These are phyloP conservation scores for Clupea harengus DNA, from an alignment of 2,113 vertebrate genomes.

Conservation along the genomic window DNA sequence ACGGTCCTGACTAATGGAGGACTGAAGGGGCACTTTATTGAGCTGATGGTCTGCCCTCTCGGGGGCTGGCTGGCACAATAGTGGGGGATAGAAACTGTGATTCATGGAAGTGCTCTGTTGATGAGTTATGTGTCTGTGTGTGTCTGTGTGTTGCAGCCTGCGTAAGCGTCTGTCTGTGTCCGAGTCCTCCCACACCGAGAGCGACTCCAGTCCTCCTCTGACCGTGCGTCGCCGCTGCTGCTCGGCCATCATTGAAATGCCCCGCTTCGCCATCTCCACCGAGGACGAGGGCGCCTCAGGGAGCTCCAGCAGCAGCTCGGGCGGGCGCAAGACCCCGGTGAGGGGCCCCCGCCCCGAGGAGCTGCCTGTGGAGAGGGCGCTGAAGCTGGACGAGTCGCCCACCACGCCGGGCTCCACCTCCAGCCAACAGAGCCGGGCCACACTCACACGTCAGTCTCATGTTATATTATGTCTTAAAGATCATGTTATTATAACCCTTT, in stretches of 20 bases:
- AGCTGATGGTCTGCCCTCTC: background rate
- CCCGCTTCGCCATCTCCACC: constrained; percentile 82
- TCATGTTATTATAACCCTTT: background rate
- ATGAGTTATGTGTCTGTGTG: constrained; percentile 4
- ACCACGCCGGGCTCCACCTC: constrained; percentile 65
- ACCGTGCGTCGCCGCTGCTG: constrained; percentile 86
- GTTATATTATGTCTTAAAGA: background rate
- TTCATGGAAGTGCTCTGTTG: background rate
- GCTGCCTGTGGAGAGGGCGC: constrained; percentile 76
- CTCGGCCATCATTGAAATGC: constrained; percentile 88
- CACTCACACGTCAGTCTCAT: constrained; percentile 67
- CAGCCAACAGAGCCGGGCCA: constrained; percentile 65
- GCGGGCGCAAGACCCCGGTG: constrained; percentile 57
- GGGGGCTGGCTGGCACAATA: background rate
- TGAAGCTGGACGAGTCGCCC: constrained; percentile 77
- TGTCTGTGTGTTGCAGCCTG: constrained; percentile 70
- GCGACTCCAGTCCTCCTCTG: constrained; percentile 92
- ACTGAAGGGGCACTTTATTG: too few relatives aligned
- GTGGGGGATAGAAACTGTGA: background rate
- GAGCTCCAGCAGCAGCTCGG: constrained; percentile 18
- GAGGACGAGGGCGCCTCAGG: constrained; percentile 68
- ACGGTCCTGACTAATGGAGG: too few relatives aligned
- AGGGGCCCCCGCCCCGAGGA: constrained; percentile 74
- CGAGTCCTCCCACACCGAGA: constrained; percentile 96
- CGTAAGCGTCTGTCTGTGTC: constrained; percentile 92